These are phyloP conservation scores for Drosophila ogumai DNA, from an alignment of 1,140 invertebrate species.

Conservation along the genomic window DNA sequence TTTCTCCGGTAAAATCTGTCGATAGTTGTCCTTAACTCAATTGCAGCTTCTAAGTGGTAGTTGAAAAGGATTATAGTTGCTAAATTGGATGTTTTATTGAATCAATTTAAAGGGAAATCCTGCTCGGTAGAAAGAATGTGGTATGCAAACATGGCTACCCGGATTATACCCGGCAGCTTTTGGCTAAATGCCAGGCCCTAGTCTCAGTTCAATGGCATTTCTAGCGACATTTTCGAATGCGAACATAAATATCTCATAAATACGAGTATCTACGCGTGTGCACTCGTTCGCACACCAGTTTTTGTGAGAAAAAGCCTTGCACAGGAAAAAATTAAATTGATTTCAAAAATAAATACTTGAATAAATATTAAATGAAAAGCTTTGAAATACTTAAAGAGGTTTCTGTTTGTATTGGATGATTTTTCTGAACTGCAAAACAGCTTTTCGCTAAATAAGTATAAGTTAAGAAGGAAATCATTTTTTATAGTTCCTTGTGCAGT, in stretches of 20 bases:
- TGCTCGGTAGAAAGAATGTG: conserved; percentile 1
- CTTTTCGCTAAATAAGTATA: no score
- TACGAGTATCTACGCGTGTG: conserved; percentile 47
- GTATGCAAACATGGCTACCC: conserved; percentile 23
- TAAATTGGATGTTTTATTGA: conserved; percentile 14
- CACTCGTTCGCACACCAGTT: conserved; percentile 11
- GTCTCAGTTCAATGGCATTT: conserved; percentile 38
- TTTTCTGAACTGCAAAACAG: neutral
- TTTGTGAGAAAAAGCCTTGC: neutral
- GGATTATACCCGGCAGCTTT: conserved; percentile 38
- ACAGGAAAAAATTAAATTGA: neutral
- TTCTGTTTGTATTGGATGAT: neutral
- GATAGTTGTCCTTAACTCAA: conserved; percentile 12
- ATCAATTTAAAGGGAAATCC: conserved; percentile 3
- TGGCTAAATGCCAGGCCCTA: conserved; percentile 23
- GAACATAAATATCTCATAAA: conserved; percentile 65
- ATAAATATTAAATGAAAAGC: neutral
- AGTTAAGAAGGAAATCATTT: neutral
- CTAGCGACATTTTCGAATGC: conserved; percentile 20
- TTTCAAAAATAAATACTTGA: neutral
- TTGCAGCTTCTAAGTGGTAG: conserved; percentile 1
- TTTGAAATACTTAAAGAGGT: neutral
- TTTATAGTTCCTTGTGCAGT: neutral
- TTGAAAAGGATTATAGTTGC: conserved; percentile 18
- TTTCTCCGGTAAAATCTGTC: conserved; percentile 13